phyloP scores from a whole-genome alignment of 2,113 vertebrate genomes.

The Gulo gulo region DNA sequence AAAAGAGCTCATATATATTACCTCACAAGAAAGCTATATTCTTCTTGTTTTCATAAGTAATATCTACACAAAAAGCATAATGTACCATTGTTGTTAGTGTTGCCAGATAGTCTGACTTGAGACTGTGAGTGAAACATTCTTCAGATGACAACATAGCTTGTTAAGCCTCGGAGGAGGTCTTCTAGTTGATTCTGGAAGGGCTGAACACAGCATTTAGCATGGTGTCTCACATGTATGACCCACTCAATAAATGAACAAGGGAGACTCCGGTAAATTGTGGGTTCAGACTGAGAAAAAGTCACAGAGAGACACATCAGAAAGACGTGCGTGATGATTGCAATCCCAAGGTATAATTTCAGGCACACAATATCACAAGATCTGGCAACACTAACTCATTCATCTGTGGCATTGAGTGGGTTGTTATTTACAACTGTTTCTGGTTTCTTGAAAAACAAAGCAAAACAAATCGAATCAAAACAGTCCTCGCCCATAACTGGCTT shows the following conservation, averaged over 20 bases:
- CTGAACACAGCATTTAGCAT: neutral
- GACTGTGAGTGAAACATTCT: neutral
- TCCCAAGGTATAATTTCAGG: neutral
- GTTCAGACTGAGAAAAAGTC: neutral
- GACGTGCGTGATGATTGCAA: neutral
- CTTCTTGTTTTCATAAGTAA: neutral
- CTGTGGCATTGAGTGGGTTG: neutral
- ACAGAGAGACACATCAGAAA: neutral
- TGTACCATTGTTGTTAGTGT: neutral
- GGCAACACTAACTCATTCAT: neutral
- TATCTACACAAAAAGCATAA: neutral
- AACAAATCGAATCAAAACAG: slow-evolving; percentile 16
- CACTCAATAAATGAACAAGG: neutral
- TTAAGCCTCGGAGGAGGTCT: neutral
- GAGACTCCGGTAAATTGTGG: neutral
- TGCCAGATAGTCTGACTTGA: neutral
- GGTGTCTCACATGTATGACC: neutral
- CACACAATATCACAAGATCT: neutral
- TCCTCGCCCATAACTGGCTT: neutral
- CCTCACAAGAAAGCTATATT: neutral
- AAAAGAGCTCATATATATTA: neutral
- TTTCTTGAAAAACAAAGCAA: slow-evolving; percentile 42
- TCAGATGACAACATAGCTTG: neutral
- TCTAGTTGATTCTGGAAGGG: slow-evolving; percentile 13
- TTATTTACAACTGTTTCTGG: slow-evolving; percentile 24